Percentiles rank a stretch among this genome's conserved stretches.
phyloP scores from a whole-genome alignment of 2,113 vertebrate genomes.

The Protobothrops mucrosquamatus region DNA sequence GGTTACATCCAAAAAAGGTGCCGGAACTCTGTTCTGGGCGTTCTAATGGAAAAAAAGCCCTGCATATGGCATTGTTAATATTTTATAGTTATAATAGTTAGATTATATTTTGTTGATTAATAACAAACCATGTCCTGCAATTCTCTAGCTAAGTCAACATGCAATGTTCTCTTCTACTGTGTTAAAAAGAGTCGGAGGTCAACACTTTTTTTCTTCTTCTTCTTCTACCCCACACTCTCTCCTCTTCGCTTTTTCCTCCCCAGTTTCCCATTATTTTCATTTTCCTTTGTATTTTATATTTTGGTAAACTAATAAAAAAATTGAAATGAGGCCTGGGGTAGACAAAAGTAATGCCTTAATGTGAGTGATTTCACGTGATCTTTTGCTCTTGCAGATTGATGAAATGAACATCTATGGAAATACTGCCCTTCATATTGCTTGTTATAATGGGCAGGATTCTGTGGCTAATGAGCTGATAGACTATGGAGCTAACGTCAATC shows the following conservation, averaged over 20 bases:
- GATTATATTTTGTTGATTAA: conserved; percentile 41
- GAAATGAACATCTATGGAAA: conserved; percentile 94
- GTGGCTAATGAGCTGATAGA: conserved; percentile 94
- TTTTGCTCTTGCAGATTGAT: conserved; percentile 79
- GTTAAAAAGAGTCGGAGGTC: background rate
- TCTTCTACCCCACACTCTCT: background rate
- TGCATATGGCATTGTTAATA: conserved; percentile 31
- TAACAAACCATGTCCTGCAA: conserved; percentile 11
- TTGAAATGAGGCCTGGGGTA: background rate
- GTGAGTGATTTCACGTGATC: conserved; percentile 25
- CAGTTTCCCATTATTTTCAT: background rate
- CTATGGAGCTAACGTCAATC: conserved; percentile 93
- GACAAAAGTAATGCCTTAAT: conserved; percentile 29
- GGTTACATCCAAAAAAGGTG: too few species aligned
- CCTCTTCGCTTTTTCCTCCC: background rate
- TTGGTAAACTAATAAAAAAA: background rate
- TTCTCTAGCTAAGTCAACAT: conserved; percentile 47
- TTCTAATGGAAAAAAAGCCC: too few species aligned
- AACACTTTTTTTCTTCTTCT: background rate
- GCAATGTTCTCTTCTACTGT: background rate
- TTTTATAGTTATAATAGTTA: background rate
- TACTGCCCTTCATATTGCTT: conserved; percentile 92
- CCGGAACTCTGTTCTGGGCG: too few species aligned
- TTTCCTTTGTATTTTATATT: background rate
- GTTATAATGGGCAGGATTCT: conserved; percentile 92